Evolutionary conservation across 1,140 invertebrate species (phyloP).

Genomic region (Scaptomyza montana): DNA sequence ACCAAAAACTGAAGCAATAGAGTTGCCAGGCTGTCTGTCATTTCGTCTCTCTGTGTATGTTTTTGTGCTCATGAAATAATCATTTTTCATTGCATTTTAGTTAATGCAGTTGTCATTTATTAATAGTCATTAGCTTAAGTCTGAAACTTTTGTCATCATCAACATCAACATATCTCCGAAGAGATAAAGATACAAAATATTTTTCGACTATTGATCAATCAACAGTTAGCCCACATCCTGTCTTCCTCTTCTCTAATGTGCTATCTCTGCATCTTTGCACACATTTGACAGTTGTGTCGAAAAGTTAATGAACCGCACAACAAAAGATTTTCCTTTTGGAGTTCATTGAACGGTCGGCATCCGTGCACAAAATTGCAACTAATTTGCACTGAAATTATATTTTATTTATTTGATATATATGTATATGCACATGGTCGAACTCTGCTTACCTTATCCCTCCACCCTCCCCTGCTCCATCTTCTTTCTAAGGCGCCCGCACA

Average conservation of each 20-base stretch:
- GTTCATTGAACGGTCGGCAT: conserved; percentile 65
- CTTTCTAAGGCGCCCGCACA: conserved; percentile 19
- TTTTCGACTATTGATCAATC: conserved; percentile 63
- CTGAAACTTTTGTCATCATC: conserved; percentile 32
- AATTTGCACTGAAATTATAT: conserved; percentile 73
- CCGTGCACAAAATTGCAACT: conserved; percentile 75
- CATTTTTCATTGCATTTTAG: conserved; percentile 76
- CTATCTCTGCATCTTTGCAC: too few species aligned
- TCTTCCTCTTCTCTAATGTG: conserved; percentile 25
- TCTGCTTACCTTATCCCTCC: too few species aligned
- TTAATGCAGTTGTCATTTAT: conserved; percentile 73
- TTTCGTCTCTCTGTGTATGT: conserved; percentile 37
- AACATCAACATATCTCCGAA: not conserved
- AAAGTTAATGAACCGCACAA: conserved; percentile 62
- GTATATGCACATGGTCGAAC: not conserved
- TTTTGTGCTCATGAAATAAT: conserved; percentile 70
- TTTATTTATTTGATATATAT: conserved; percentile 56
- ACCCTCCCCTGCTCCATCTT: too few species aligned
- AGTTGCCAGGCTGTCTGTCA: conserved; percentile 12
- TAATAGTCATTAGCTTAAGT: conserved; percentile 63
- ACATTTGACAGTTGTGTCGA: conserved; percentile 62
- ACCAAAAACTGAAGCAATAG: conserved; percentile 58
- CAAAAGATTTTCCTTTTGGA: conserved; percentile 11
- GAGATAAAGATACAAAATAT: conserved; percentile 54
- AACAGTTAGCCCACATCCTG: conserved; percentile 68